A percentile compares a stretch with the other conserved stretches of the same genome.
Conservation (phyloP, 2,888 invertebrate genomes). For the Mantis religiosa region DNA sequence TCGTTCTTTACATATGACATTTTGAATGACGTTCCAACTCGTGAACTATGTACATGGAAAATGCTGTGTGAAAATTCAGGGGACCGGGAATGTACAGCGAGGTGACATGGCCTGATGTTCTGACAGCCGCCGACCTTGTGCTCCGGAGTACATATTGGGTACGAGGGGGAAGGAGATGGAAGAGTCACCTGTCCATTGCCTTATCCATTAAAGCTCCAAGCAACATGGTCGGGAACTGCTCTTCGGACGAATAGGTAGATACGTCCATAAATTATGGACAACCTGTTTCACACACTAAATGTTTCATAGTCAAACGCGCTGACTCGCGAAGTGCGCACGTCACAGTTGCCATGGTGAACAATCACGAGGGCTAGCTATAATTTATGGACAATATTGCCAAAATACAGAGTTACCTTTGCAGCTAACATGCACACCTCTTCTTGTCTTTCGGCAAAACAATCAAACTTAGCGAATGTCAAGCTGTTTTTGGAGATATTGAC, state of each 20-base stretch:
- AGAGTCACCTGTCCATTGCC: neutral
- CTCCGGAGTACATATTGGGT: too few relatives aligned
- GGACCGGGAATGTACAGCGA: neutral
- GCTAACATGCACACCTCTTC: neutral
- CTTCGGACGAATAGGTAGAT: neutral
- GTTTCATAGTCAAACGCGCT: neutral
- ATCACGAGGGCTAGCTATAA: neutral
- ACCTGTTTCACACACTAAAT: neutral
- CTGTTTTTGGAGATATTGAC: too few relatives aligned
- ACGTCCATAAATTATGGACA: conserved; percentile 1
- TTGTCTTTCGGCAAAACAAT: neutral
- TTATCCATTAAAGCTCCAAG: neutral
- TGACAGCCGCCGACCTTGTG: neutral
- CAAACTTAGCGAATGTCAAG: neutral
- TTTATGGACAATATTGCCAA: neutral
- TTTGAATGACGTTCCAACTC: neutral
- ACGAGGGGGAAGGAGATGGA: neutral
- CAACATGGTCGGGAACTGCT: neutral
- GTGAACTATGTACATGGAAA: neutral
- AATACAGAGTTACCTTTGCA: neutral
- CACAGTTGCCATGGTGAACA: neutral
- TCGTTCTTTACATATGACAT: neutral
- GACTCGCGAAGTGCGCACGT: neutral
- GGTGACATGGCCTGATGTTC: neutral
- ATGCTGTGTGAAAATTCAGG: too few relatives aligned